Percentiles rank a stretch among this genome's conserved stretches.
phyloP scores from a whole-genome alignment of 2,888 invertebrate species.

The Drosophila prolongata region DNA sequence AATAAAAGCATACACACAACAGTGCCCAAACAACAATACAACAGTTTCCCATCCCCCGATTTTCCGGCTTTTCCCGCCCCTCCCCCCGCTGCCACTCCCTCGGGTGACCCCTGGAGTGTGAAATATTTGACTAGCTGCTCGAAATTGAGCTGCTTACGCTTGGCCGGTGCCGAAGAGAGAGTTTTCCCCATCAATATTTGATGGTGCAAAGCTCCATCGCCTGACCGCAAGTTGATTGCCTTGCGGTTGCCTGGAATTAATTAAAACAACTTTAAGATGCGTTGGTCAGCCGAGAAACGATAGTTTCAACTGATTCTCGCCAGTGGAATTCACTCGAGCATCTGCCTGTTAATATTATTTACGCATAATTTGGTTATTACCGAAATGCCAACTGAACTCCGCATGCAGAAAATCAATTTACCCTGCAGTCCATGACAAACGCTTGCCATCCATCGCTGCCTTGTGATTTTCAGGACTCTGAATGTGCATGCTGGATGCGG shows the following conservation, averaged over 20 bases:
- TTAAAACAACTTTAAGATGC: slow-evolving; percentile 41
- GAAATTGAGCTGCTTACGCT: slow-evolving; percentile 41
- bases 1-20: slow-evolving; percentile 51
- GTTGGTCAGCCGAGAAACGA: slow-evolving; percentile 10
- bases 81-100: background rate
- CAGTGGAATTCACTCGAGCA: slow-evolving; percentile 5
- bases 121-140: slow-evolving; percentile 39
- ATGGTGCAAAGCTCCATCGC: slow-evolving; percentile 12
- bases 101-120: slow-evolving; percentile 33
- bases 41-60: slow-evolving; percentile 4
- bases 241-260: slow-evolving; percentile 42
- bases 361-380: slow-evolving; percentile 64
- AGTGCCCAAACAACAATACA: slow-evolving; percentile 18
- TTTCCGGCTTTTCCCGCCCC: background rate
- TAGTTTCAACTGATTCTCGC: background rate
- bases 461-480: slow-evolving; percentile 19
- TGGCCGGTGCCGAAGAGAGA: slow-evolving; percentile 16
- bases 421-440: slow-evolving; percentile 61
- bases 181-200: slow-evolving; percentile 39
- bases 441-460: slow-evolving; percentile 23
- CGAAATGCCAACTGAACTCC: slow-evolving; percentile 42
- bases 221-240: slow-evolving; percentile 32
- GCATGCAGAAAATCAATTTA: slow-evolving; percentile 64
- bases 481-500: slow-evolving; percentile 19
- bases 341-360: slow-evolving; percentile 48